A percentile compares a stretch with the other conserved stretches of the same genome.
Evolutionary conservation across 92 coral and sea anemone species (phyloP).

Genomic region (Nematostella vectensis): DNA sequence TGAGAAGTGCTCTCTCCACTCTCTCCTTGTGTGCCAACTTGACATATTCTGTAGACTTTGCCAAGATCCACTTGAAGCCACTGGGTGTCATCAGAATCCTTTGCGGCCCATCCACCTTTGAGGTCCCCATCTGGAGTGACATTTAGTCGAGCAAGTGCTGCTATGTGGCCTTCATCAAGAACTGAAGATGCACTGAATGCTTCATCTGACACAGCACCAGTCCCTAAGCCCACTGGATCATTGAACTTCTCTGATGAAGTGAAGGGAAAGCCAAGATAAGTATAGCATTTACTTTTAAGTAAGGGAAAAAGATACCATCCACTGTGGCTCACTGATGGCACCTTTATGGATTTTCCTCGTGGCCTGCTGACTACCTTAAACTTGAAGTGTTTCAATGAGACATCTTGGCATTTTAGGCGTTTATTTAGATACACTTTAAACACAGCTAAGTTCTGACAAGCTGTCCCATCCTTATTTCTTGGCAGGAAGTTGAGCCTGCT

Average conservation of each 20-base stretch:
- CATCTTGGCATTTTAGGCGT: too few relatives aligned
- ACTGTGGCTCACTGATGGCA: too few relatives aligned
- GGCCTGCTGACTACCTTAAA: too few relatives aligned
- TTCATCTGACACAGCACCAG: slow-evolving; percentile 48
- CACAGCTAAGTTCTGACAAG: too few relatives aligned
- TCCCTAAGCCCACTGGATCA: slow-evolving; percentile 61
- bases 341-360: too few relatives aligned
- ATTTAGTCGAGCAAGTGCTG: slow-evolving; percentile 61
- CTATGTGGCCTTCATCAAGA: slow-evolving; percentile 57
- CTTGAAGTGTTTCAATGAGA: too few relatives aligned
- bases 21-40: slow-evolving; percentile 57
- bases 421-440: too few relatives aligned
- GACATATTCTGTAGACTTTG: slow-evolving; percentile 34
- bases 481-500: too few relatives aligned
- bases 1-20: slow-evolving; percentile 51
- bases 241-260: slow-evolving; percentile 10
- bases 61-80: slow-evolving; percentile 81
- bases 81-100: slow-evolving; percentile 57
- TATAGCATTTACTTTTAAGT: too few relatives aligned
- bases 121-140: slow-evolving; percentile 51
- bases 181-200: slow-evolving; percentile 65
- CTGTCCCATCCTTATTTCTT: too few relatives aligned
- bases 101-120: slow-evolving; percentile 76
- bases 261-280: not conserved
- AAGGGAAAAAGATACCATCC: too few relatives aligned